Evolutionary conservation across 2,113 vertebrate species (phyloP).

Genomic region (Ceyx cyanopectus): DNA sequence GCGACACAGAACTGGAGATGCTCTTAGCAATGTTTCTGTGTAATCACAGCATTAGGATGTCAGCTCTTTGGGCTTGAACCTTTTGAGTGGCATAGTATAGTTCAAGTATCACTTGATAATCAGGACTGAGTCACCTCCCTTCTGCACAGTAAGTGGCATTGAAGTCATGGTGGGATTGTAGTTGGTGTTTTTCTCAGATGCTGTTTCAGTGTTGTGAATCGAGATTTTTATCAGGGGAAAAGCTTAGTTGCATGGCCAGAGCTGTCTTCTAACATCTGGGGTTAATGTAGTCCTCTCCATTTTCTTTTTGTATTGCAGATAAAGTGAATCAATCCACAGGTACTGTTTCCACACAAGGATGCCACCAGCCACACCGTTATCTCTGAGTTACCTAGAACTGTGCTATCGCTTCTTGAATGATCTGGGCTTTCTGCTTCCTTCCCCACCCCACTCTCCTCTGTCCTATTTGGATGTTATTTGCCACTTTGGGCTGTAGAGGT

Average conservation of each 20-base stretch:
- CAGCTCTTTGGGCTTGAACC: conserved; percentile 1
- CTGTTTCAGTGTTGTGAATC: not conserved
- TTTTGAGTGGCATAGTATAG: not conserved
- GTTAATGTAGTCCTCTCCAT: not conserved
- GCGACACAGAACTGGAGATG: not conserved
- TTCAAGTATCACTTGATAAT: not conserved
- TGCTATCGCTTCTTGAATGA: not conserved
- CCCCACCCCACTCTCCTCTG: not conserved
- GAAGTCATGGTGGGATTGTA: not conserved
- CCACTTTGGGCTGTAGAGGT: not conserved
- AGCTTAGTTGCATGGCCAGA: not conserved
- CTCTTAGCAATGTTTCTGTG: not conserved
- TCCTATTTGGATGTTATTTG: not conserved
- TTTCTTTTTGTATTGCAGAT: not conserved
- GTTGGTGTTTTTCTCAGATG: not conserved
- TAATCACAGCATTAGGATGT: not conserved
- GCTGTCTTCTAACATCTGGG: not conserved
- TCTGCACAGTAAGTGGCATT: not conserved
- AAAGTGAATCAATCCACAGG: not conserved
- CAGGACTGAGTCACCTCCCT: not conserved
- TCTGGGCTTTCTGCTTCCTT: not conserved
- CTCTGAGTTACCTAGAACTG: not conserved
- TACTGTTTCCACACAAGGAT: not conserved
- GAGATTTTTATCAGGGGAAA: not conserved
- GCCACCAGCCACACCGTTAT: not conserved